These are phyloP conservation scores for Montipora sp. DNA, from an alignment of 64 coral and sea anemone genomes.

Conservation along the genomic window DNA sequence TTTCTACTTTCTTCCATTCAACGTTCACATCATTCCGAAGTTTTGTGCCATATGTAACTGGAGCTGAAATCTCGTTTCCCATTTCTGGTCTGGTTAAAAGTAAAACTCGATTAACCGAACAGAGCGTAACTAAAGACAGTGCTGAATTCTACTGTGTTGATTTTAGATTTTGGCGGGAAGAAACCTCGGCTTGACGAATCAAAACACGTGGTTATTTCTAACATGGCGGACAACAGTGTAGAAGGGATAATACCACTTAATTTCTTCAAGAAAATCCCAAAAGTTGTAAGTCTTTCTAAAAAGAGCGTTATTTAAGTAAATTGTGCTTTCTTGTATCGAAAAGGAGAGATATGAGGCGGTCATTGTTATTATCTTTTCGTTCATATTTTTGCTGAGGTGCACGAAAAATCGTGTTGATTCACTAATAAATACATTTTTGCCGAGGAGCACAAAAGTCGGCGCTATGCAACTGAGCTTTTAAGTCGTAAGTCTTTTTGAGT, in stretches of 20 bases:
- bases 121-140: neutral
- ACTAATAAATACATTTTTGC: too few species aligned
- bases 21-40: slow-evolving; percentile 73
- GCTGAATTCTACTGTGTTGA: neutral
- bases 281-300: slow-evolving; percentile 50
- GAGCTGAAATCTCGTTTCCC: slow-evolving; percentile 79
- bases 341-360: too few species aligned
- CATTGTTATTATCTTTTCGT: neutral
- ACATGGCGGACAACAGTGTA: slow-evolving; percentile 38
- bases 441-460: too few species aligned
- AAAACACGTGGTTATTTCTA: slow-evolving; percentile 1
- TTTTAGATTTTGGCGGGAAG: slow-evolving; percentile 32
- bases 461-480: too few species aligned
- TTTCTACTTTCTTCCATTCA: slow-evolving; percentile 58
- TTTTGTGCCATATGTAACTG: slow-evolving; percentile 63
- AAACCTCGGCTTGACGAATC: neutral
- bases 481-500: too few species aligned
- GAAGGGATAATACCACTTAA: slow-evolving; percentile 16
- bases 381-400: too few species aligned
- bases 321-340: neutral
- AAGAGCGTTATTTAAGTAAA: neutral
- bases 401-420: too few species aligned
- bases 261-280: slow-evolving; percentile 54
- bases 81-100: slow-evolving; percentile 27
- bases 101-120: neutral